These are phyloP conservation scores for Parotia lawesii DNA, from an alignment of 2,113 vertebrate species.

Conservation along the genomic window DNA sequence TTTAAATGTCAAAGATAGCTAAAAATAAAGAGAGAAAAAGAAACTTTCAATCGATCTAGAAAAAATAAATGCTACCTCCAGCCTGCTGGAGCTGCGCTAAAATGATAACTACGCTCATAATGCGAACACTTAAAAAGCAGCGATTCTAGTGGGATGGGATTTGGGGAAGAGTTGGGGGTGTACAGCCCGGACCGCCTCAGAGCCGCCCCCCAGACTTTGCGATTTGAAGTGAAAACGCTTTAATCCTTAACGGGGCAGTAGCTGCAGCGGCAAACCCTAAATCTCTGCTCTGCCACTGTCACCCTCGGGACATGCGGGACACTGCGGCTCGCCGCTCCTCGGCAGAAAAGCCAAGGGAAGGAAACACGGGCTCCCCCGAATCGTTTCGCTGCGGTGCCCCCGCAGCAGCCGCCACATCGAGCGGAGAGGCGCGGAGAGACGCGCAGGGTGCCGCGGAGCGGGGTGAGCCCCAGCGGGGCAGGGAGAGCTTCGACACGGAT, in stretches of 20 bases:
- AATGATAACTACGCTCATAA: rapidly evolving
- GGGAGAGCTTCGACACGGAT: rapidly evolving
- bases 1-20: not conserved
- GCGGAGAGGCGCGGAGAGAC: not conserved
- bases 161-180: rapidly evolving
- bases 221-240: not conserved
- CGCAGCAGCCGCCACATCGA: rapidly evolving
- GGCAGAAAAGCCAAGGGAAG: not conserved
- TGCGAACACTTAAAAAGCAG: not conserved
- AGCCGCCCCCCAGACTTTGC: not conserved
- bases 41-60: not conserved
- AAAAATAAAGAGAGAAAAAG: not conserved
- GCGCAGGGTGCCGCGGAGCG: rapidly evolving
- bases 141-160: not conserved
- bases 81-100: not conserved
- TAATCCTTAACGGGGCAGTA: not conserved
- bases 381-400: rapidly evolving
- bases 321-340: rapidly evolving
- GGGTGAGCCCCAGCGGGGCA: rapidly evolving
- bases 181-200: not conserved
- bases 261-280: not conserved
- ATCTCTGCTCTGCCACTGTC: not conserved
- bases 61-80: not conserved
- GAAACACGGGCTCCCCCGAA: rapidly evolving
- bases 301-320: not conserved